Percentiles rank a stretch among this genome's conserved stretches.
Evolutionary conservation across 2,113 vertebrate genomes (phyloP).

Genomic region (Rhinopomastus cyanomelas): DNA sequence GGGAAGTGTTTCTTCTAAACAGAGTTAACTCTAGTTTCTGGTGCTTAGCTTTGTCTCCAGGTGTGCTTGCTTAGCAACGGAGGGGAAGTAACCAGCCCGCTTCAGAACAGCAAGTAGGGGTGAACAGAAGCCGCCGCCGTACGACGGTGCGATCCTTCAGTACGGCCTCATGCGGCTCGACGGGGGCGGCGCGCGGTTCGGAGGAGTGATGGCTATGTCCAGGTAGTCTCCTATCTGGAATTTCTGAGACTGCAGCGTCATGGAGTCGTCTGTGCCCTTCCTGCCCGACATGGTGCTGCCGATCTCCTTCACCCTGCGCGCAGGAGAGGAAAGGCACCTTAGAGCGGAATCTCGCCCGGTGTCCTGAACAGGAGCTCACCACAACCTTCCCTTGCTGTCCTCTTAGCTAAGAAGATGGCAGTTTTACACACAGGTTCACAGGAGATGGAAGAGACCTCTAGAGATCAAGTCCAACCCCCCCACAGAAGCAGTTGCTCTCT

Average conservation of each 20-base stretch:
- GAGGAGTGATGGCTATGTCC: slow-evolving; percentile 96
- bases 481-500: fast-evolving
- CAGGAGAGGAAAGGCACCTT: not conserved
- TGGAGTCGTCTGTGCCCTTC: slow-evolving; percentile 94
- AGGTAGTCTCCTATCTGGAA: slow-evolving; percentile 98
- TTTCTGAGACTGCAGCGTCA: slow-evolving; percentile 96
- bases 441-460: no score
- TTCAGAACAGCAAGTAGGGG: slow-evolving; percentile 59
- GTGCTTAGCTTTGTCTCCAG: slow-evolving; percentile 45
- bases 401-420: no score
- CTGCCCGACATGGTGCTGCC: slow-evolving; percentile 93
- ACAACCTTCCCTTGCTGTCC: not conserved
- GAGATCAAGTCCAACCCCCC: no score
- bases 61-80: slow-evolving; percentile 47
- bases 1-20: slow-evolving; percentile 4
- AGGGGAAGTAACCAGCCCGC: slow-evolving; percentile 54
- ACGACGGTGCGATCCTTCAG: slow-evolving; percentile 65
- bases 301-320: slow-evolving; percentile 90
- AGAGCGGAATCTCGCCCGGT: not conserved
- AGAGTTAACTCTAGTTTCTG: slow-evolving; percentile 24
- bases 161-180: slow-evolving; percentile 92
- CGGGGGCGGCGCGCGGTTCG: slow-evolving; percentile 89
- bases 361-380: fast-evolving
- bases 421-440: no score
- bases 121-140: not conserved